Base-by-base conservation (phyloP, 2,888 invertebrate genomes). In the Rutpela maculata region DNA sequence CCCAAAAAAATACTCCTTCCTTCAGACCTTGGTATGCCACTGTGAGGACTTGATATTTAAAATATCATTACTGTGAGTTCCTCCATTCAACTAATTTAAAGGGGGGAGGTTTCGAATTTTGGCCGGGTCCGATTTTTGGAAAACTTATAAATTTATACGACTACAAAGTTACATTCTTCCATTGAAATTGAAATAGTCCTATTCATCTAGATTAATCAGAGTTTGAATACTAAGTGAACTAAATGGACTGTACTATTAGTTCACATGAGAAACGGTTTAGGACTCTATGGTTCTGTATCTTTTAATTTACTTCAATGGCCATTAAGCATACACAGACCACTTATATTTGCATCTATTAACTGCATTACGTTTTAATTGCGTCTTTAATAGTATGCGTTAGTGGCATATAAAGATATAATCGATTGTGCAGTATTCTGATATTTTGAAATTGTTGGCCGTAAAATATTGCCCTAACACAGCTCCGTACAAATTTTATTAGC, bases 401-500 rank as follows among this genome's bases (percentile, higher is more conserved):
- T 43, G 43, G 43, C 15, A 43, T 43, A 43, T 43, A 43, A 43
- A 43, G 43, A 43, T 43, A 43, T 43, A 43, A 43, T 43, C 43
- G 43, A 43, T 43, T 43, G 43, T 43, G 43, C 15, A 10, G 43
- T 43, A 43, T 43, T 43, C 12, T 43, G 43, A 11, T 15, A 43
- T 43, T 43, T 43, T 43, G 43, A 43, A 43, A 43, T 15, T 43
- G 43, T 43, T 43, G 15, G 43, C 15, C 11, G 43, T 72, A 72
- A 63, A 50, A 55, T 26, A 63, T 35, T 63, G 10, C 72, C 67
- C 68, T 72, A 76, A 76, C 71, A 65, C 56, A 26, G 57, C 38
- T n/a, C 56, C 26, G 38, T 56, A 68, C 38, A 56, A 55, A 57
- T 56, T 43, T 43, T 43, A 43, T 43, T 43, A 43, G 12, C 43